Conservation (phyloP, 2,888 invertebrate genomes). For the Hipparchia sbordonii region DNA sequence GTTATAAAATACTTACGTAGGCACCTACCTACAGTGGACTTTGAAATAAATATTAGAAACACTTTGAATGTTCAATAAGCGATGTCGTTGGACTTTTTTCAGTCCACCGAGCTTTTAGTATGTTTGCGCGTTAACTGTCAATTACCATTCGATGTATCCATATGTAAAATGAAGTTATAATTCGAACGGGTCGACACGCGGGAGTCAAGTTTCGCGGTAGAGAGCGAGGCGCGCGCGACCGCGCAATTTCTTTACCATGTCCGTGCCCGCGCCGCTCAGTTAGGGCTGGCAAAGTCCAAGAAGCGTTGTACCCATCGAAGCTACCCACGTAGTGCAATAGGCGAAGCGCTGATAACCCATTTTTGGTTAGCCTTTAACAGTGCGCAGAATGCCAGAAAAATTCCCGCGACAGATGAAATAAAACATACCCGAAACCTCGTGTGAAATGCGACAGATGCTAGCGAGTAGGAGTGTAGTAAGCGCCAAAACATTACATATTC, state of each 20-base stretch:
- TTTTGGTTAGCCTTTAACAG: too few species aligned
- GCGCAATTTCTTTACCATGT: slow-evolving; percentile 63
- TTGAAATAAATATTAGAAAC: too few species aligned
- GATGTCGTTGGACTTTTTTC: slow-evolving; percentile 1
- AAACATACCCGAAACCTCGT: too few species aligned
- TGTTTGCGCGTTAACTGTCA: slow-evolving; percentile 32
- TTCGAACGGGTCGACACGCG: slow-evolving; percentile 36
- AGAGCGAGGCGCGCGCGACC: slow-evolving; percentile 64
- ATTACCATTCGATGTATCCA: slow-evolving; percentile 25
- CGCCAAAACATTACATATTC: too few species aligned
- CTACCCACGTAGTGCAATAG: too few species aligned
- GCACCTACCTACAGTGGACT: too few species aligned
- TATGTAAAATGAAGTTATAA: slow-evolving; percentile 35
- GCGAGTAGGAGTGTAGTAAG: too few species aligned
- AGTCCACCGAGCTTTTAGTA: slow-evolving; percentile 18
- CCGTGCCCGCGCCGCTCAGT: slow-evolving; percentile 13
- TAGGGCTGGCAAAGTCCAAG: slow-evolving; percentile 2
- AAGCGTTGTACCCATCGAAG: not conserved
- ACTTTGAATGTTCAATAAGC: not conserved
- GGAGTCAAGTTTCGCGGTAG: slow-evolving; percentile 69
- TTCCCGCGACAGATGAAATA: too few species aligned
- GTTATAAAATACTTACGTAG: too few species aligned
- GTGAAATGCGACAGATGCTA: too few species aligned
- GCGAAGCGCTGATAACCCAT: too few species aligned
- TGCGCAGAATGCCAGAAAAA: too few species aligned